These are phyloP conservation scores for Euphonia xanthogaster DNA, from an alignment of 2,797 vertebrate genomes.

Conservation along the genomic window DNA sequence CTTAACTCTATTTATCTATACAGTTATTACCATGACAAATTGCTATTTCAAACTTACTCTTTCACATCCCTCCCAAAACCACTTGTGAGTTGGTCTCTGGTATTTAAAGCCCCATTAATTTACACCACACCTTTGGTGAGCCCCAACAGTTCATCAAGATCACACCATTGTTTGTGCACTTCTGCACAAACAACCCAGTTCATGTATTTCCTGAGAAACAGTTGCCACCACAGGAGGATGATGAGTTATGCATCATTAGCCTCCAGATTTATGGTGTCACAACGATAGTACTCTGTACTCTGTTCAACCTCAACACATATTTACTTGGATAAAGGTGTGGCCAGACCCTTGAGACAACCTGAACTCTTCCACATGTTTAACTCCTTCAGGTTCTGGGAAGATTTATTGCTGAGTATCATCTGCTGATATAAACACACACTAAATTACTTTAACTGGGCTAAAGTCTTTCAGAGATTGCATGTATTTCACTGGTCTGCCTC, in stretches of 20 bases:
- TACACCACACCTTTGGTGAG: neutral
- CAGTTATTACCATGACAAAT: neutral
- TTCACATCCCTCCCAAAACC: neutral
- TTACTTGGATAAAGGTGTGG: neutral
- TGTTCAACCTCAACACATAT: neutral
- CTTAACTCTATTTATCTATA: neutral
- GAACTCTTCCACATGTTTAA: neutral
- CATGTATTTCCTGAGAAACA: neutral
- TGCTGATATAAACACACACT: neutral
- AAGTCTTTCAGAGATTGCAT: neutral
- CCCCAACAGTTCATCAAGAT: neutral
- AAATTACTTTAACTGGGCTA: neutral
- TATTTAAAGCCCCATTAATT: neutral
- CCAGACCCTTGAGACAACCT: neutral
- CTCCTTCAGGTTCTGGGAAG: neutral
- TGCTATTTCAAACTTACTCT: neutral
- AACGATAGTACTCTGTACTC: neutral
- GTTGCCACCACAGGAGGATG: neutral
- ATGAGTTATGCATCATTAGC: neutral
- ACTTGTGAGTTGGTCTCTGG: neutral
- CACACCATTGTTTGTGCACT: neutral
- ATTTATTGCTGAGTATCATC: neutral
- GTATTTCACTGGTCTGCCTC: neutral
- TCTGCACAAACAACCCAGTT: neutral
- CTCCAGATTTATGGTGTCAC: neutral